Base-by-base conservation (phyloP, 37 sponge, comb jelly and placozoan genomes). In the Aphrocallistes beatrix region DNA sequence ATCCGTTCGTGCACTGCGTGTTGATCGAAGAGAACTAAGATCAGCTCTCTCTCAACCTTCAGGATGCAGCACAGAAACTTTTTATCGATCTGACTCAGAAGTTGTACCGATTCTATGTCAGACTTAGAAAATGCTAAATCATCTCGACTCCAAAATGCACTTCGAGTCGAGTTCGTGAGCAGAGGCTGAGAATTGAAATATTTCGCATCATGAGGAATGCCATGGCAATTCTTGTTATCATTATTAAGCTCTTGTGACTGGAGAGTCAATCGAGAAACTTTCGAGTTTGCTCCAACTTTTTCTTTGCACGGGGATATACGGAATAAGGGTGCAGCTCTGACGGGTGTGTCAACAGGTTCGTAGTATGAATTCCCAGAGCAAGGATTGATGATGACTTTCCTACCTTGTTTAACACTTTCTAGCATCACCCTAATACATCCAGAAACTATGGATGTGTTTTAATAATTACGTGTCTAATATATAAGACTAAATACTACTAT, bases 1-100 rank as follows among this genome's bases (percentile, higher is more conserved):
- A 99, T 86, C 38, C 99, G 83, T 51, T 99, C 99, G 50, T 96
- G 91, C 13, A 91, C 96, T 47, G 99, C 99, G 89, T 99, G 99
- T 84, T 99, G 99, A 38, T 99, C 99, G 69, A 99, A 51, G 51
- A 96, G 47, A 37, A 99, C 94, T 36, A 99, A 88, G 28, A 94
- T 82, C 51, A 89, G 36, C 34, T 88, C n/a, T 6, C n/a, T 60
- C 25, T 60, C n/a, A 60, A 60, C 75, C 34, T 19, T 25, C 75
- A 60, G 21, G 6, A 60, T 3, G n/a, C 75, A 60, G 34, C 75
- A 60, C 8, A 60, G 8, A 13, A 60, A 60, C 75, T 60, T 60
- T 1, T 60, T 60, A 13, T 60, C 75, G 8, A 60, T 13, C 34
- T 60, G 75, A 13, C n/a, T 60, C 10, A 60, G 10, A 60, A 19